phyloP scores from a whole-genome alignment of 2,113 vertebrate genomes.

The Poeciliopsis occidentalis region DNA sequence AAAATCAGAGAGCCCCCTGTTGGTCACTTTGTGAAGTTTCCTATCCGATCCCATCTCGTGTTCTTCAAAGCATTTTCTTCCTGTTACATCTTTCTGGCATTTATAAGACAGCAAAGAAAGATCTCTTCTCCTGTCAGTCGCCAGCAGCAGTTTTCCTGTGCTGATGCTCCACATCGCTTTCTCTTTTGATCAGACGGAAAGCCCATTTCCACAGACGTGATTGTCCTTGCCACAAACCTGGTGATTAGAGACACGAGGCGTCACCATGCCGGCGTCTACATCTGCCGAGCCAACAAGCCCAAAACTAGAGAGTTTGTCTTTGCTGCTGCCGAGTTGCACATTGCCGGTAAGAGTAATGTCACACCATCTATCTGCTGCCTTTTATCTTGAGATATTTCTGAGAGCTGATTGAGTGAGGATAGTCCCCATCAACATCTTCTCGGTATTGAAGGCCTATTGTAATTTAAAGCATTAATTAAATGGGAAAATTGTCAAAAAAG shows the following conservation, averaged over 20 bases:
- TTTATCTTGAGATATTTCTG: background rate
- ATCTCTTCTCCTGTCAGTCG: conserved; percentile 13
- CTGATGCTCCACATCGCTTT: conserved; percentile 24
- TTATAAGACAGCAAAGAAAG: conserved; percentile 27
- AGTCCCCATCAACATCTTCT: background rate
- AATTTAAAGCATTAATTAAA: background rate
- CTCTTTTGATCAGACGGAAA: too few species aligned
- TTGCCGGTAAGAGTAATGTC: conserved; percentile 84
- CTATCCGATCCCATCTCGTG: conserved; percentile 7
- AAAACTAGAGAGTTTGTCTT: conserved; percentile 91
- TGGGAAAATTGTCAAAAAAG: background rate
- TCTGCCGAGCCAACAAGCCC: too few species aligned
- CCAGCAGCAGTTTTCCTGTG: background rate
- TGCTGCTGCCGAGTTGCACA: conserved; percentile 88
- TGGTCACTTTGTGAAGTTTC: conserved; percentile 44
- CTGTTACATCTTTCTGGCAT: conserved; percentile 28
- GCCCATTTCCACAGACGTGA: too few species aligned
- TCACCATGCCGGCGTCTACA: too few species aligned
- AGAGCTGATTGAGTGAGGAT: background rate
- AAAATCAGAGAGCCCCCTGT: conserved; percentile 59
- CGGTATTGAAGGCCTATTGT: background rate
- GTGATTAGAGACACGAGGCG: too few species aligned
- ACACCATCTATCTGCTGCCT: background rate
- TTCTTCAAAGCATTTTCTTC: conserved; percentile 3
- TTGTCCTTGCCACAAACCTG: too few species aligned